Evolutionary conservation across 92 coral and sea anemone species (phyloP).

Genomic region (Siderastrea radians): DNA sequence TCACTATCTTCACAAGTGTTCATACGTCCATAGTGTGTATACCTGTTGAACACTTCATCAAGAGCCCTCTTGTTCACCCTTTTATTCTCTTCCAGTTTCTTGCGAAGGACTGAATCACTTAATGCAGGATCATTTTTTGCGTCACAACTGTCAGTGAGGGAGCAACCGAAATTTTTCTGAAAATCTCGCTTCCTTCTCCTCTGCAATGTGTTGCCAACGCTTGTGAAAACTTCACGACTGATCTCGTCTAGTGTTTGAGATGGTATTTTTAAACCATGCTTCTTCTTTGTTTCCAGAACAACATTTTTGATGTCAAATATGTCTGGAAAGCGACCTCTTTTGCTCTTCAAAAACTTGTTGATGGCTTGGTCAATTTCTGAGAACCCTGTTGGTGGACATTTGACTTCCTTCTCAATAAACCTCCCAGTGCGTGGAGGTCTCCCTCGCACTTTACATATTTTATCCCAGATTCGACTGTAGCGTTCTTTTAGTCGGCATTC

Average conservation of each 20-base stretch:
- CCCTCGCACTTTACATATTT: constrained; percentile 86
- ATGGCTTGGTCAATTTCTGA: constrained; percentile 86
- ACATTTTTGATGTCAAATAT: constrained; percentile 85
- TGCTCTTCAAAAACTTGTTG: constrained; percentile 70
- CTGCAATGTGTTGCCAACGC: constrained; percentile 93
- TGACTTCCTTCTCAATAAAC: constrained; percentile 80
- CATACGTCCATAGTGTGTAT: constrained; percentile 78
- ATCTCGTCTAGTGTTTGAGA: constrained; percentile 72
- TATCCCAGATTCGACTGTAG: constrained; percentile 85
- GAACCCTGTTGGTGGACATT: constrained; percentile 74
- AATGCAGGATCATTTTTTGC: constrained; percentile 88
- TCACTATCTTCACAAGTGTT: constrained; percentile 13
- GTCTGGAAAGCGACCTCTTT: constrained; percentile 84
- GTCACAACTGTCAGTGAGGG: constrained; percentile 77
- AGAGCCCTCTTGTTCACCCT: constrained; percentile 69
- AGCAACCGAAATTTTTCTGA: constrained; percentile 88
- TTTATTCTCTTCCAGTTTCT: constrained; percentile 80
- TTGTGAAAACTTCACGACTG: constrained; percentile 85
- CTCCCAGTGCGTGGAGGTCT: constrained; percentile 91
- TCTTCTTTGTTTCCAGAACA: constrained; percentile 68
- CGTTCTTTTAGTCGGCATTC: constrained; percentile 81
- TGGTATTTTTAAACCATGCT: constrained; percentile 80
- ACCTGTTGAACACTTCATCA: constrained; percentile 85
- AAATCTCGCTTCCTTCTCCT: constrained; percentile 88
- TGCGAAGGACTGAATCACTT: constrained; percentile 50